Evolutionary conservation across 2,888 invertebrate species (phyloP).

Genomic region (Lysandra coridon): DNA sequence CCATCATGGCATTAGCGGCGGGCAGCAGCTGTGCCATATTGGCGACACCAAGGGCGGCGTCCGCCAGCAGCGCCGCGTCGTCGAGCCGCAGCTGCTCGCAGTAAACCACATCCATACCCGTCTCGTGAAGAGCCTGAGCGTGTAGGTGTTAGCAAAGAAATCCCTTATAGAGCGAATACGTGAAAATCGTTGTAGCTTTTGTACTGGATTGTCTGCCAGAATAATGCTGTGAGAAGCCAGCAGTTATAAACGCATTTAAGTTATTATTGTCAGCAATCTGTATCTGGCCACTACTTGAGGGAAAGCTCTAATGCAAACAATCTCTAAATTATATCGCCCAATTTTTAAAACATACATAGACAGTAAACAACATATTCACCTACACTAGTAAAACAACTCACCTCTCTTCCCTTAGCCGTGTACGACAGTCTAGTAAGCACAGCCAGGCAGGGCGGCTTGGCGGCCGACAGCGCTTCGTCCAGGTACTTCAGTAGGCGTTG

Average conservation of each 20-base stretch:
- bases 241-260: too few relatives aligned
- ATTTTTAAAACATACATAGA: too few relatives aligned
- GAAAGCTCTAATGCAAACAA: too few relatives aligned
- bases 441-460: conserved; percentile 70
- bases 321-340: too few relatives aligned
- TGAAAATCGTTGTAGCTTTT: too few relatives aligned
- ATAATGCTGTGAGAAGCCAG: too few relatives aligned
- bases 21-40: conserved; percentile 71
- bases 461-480: conserved; percentile 69
- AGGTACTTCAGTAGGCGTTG: conserved; percentile 66
- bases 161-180: too few relatives aligned
- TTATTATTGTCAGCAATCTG: too few relatives aligned
- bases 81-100: conserved; percentile 68
- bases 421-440: conserved; percentile 72
- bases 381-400: conserved; percentile 44
- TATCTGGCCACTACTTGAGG: too few relatives aligned
- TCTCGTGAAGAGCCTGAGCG: conserved; percentile 63
- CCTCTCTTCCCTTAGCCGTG: conserved; percentile 65
- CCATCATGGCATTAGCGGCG: conserved; percentile 69
- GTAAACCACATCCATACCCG: conserved; percentile 68
- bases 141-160: not conserved
- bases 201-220: too few relatives aligned
- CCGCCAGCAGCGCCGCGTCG: conserved; percentile 63
- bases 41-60: conserved; percentile 72
- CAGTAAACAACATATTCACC: too few relatives aligned